Evolutionary conservation across 1,140 invertebrate species (phyloP).

Genomic region (Neodiprion fabricii): DNA sequence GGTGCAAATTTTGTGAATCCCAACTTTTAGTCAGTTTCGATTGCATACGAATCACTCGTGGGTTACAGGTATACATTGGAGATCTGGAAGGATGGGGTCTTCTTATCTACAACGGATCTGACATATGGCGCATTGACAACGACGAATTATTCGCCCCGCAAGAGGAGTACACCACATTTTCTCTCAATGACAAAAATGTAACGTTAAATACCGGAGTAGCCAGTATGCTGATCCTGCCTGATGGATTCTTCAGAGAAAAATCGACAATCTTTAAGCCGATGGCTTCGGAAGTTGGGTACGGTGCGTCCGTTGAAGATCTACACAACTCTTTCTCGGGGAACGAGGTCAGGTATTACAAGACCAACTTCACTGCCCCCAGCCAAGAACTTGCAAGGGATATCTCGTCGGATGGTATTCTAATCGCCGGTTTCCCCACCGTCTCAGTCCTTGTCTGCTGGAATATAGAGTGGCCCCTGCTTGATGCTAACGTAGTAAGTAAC

Average conservation of each 20-base stretch:
- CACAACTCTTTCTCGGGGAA: conserved; percentile 27
- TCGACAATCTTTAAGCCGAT: conserved; percentile 49
- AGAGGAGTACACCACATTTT: conserved; percentile 25
- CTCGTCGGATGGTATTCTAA: conserved; percentile 37
- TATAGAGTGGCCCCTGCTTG: conserved; percentile 31
- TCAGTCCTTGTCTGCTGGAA: conserved; percentile 48
- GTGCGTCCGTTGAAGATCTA: conserved; percentile 33
- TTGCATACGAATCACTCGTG: too few relatives aligned
- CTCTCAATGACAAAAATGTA: conserved; percentile 47
- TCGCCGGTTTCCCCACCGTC: conserved; percentile 45
- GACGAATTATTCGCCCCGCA: conserved; percentile 31
- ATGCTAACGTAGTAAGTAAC: conserved; percentile 47
- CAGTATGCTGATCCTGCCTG: conserved; percentile 48
- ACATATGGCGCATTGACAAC: conserved; percentile 41
- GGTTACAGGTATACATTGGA: conserved; percentile 47
- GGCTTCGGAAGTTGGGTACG: conserved; percentile 46
- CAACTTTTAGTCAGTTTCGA: too few relatives aligned
- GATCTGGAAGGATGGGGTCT: conserved; percentile 51
- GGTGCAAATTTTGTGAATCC: too few relatives aligned
- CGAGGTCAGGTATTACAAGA: conserved; percentile 31
- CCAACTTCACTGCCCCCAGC: too few relatives aligned
- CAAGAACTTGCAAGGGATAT: conserved; percentile 19
- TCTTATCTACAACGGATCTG: conserved; percentile 35
- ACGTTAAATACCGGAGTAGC: conserved; percentile 51
- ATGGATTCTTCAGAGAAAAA: conserved; percentile 12